Evolutionary conservation across 2,113 vertebrate genomes (phyloP).

Genomic region (Suricata suricatta): DNA sequence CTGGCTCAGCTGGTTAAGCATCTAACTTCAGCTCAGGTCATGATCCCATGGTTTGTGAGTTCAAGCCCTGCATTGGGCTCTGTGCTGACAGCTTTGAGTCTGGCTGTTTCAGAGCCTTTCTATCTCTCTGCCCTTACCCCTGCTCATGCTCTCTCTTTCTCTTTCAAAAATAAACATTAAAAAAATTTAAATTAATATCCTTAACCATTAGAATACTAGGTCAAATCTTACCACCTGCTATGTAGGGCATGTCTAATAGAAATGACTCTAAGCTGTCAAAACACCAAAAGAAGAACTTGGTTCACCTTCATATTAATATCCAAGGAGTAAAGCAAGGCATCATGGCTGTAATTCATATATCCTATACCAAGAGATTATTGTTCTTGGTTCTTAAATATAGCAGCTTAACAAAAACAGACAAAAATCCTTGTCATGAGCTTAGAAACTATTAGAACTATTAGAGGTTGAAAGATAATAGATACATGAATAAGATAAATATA

Average conservation of each 20-base stretch:
- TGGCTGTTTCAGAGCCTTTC: no score
- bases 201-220: background rate
- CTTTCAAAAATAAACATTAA: no score
- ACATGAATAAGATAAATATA: background rate
- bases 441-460: background rate
- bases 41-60: no score
- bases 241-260: background rate
- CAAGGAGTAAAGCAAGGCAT: background rate
- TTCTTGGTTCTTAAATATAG: background rate
- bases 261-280: background rate
- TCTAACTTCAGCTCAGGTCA: no score
- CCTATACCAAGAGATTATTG: background rate
- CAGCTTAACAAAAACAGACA: background rate
- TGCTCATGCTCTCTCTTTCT: no score
- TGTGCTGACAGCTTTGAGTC: no score
- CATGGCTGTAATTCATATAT: background rate
- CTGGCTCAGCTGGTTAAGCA: no score
- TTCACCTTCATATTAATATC: background rate
- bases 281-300: background rate
- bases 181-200: background rate
- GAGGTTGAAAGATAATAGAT: background rate
- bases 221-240: background rate
- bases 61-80: accelerated
- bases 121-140: no score
- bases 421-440: background rate